Base-by-base conservation (phyloP, 1,140 invertebrate species). In the Dinoponera quadriceps region DNA sequence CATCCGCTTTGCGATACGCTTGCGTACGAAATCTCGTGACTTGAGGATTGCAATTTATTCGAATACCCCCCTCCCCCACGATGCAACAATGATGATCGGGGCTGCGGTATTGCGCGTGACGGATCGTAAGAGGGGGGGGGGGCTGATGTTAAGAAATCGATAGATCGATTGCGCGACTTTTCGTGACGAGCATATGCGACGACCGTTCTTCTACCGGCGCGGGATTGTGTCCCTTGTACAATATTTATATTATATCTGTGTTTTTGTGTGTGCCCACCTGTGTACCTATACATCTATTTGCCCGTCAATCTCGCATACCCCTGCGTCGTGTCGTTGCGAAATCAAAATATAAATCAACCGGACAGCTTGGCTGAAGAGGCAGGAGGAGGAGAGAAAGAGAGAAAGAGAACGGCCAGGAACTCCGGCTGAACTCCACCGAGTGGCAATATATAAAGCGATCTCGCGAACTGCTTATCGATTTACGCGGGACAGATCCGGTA, bases 391-490 rank as follows among this genome's bases (percentile, higher is more conserved):
- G 38, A 9, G 7, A 44, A 9, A 44, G 38, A 44, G 38, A 44
- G 38, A 44, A 11, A 44, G 66, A 77, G 69, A 55, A 77, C 33
- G 51, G 60, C 27, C 51, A 29, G 65, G 22, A 38, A 57, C 14
- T 48, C 51, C 75, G 65, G 1, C 51, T 33, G 44, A 62, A 75
- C 72, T 65, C 59, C 4, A 59, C 57, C n/a, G 27, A 60, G 14
- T 60, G 25, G 72, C 22, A 18, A 44, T n/a, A 63, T 25, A 71
- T 86, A 74, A 86, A 86, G 51, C 27, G 81, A 85, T 87, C 33
- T 62, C 16, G 22, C 29, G 44, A n/a, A 1, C 27, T 18, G 49
- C 38, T 38, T 83, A 66, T 78, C 54, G n/a, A 20, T 72, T 87
- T 78, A 86, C 80, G 4, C 16, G 14, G 14, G 14, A 51, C 49